phyloP scores from a whole-genome alignment of 2,888 invertebrate species.

The Ecliptopera silaceata region DNA sequence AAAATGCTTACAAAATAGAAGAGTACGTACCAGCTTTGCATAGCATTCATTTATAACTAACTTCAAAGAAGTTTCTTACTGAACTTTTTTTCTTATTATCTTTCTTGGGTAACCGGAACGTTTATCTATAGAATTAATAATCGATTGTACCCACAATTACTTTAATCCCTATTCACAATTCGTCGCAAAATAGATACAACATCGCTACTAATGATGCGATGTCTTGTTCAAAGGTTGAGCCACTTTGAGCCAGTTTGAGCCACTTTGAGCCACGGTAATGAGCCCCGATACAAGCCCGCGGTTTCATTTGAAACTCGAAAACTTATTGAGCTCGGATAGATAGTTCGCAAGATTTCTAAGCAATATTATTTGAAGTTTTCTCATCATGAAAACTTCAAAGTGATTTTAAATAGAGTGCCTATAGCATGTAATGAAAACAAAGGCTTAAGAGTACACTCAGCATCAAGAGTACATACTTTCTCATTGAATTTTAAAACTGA shows the following conservation, averaged over 20 bases:
- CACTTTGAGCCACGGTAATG: slow-evolving; percentile 45
- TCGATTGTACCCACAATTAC: neutral
- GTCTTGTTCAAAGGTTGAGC: slow-evolving; percentile 40
- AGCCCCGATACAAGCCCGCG: slow-evolving; percentile 41
- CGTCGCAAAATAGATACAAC: slow-evolving; percentile 12
- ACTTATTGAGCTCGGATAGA: slow-evolving; percentile 46
- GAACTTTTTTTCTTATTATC: too few relatives aligned
- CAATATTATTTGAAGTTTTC: slow-evolving; percentile 42
- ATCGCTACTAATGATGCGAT: slow-evolving; percentile 24
- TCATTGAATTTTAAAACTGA: neutral
- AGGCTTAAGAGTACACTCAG: neutral
- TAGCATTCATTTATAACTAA: too few relatives aligned
- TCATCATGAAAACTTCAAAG: slow-evolving; percentile 40
- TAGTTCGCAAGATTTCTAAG: slow-evolving; percentile 46
- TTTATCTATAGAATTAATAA: neutral
- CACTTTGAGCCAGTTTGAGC: slow-evolving; percentile 34
- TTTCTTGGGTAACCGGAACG: too few relatives aligned
- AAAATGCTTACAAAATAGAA: too few relatives aligned
- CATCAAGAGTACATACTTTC: neutral
- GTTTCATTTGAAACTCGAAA: slow-evolving; percentile 47
- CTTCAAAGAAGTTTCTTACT: too few relatives aligned
- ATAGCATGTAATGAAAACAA: slow-evolving; percentile 14
- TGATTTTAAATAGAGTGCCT: slow-evolving; percentile 35
- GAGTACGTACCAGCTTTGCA: too few relatives aligned
- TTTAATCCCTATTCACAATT: slow-evolving; percentile 1